Evolutionary conservation across 2,797 vertebrate species (phyloP).

Genomic region (Coranthus polyacanthus): DNA sequence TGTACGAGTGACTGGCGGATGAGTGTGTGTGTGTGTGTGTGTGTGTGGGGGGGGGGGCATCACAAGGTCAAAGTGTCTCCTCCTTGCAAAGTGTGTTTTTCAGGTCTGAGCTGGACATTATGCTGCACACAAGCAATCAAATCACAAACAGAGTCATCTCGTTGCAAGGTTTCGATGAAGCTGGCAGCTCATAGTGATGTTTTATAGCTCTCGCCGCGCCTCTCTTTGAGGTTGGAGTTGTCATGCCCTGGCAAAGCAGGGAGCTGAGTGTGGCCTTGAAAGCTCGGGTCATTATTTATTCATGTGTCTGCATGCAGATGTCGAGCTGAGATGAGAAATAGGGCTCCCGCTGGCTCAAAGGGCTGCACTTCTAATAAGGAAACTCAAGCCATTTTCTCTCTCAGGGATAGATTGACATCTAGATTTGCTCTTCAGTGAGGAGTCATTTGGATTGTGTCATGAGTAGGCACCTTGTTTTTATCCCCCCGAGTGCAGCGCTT

Average conservation of each 20-base stretch:
- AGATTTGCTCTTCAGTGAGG: slow-evolving; percentile 43
- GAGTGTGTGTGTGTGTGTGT: too few relatives aligned
- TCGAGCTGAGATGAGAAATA: slow-evolving; percentile 60
- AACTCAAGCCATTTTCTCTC: slow-evolving; percentile 44
- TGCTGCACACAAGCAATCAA: not conserved
- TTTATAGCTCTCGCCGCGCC: too few relatives aligned
- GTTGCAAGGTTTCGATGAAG: slow-evolving; percentile 10
- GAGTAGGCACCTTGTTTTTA: slow-evolving; percentile 48
- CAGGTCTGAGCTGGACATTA: slow-evolving; percentile 2
- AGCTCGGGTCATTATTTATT: slow-evolving; percentile 77
- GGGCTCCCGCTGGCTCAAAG: slow-evolving; percentile 44
- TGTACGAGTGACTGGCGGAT: slow-evolving; percentile 53
- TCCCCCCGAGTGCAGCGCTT: slow-evolving; percentile 9
- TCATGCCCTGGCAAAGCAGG: slow-evolving; percentile 50
- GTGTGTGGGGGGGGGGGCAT: slow-evolving; percentile 28
- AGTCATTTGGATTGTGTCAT: slow-evolving; percentile 40
- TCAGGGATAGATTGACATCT: slow-evolving; percentile 48
- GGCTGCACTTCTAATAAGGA: slow-evolving; percentile 58
- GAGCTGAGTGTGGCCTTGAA: slow-evolving; percentile 67
- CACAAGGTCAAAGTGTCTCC: slow-evolving; percentile 70
- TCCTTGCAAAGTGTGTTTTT: slow-evolving; percentile 19
- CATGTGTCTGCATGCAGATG: slow-evolving; percentile 78
- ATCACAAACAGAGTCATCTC: slow-evolving; percentile 41
- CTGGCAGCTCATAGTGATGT: slow-evolving; percentile 33
- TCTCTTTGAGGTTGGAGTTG: slow-evolving; percentile 48